These are phyloP conservation scores for Drosophila melanocephala DNA, from an alignment of 2,888 invertebrate genomes.

Conservation along the genomic window DNA sequence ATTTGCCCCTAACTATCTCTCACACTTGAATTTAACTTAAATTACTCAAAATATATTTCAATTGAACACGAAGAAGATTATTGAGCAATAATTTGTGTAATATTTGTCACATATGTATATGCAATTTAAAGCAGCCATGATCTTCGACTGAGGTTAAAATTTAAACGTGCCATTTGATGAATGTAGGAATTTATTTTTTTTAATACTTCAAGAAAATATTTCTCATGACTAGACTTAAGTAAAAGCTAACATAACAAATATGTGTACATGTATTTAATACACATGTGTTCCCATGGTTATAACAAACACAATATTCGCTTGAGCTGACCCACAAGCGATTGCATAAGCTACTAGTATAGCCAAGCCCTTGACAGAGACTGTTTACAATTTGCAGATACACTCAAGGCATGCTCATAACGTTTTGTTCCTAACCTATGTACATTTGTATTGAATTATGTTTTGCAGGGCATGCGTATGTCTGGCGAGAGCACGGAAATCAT, in stretches of 20 bases:
- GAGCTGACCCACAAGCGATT: slow-evolving; percentile 8
- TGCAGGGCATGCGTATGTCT: slow-evolving; percentile 86
- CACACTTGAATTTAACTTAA: neutral
- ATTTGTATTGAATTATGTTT: slow-evolving; percentile 26
- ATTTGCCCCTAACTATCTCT: neutral
- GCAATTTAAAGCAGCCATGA: neutral
- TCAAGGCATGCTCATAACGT: slow-evolving; percentile 10
- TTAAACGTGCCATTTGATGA: neutral
- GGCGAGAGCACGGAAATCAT: slow-evolving; percentile 87
- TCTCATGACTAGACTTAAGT: neutral
- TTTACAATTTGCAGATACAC: slow-evolving; percentile 23
- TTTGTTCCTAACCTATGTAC: slow-evolving; percentile 9
- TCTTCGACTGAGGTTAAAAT: neutral
- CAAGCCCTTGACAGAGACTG: slow-evolving; percentile 16
- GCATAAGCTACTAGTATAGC: slow-evolving; percentile 15
- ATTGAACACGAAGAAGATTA: neutral
- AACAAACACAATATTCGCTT: neutral
- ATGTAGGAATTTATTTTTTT: neutral
- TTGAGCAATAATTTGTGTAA: neutral
- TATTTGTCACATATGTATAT: neutral
- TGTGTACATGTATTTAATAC: neutral
- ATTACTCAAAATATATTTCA: neutral
- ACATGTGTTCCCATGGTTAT: neutral
- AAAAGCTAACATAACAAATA: neutral
- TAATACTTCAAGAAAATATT: neutral